Percentiles rank a stretch among this genome's conserved stretches.
phyloP scores from a whole-genome alignment of 1,140 invertebrate species.

The Macrotrachela quadricornifera region DNA sequence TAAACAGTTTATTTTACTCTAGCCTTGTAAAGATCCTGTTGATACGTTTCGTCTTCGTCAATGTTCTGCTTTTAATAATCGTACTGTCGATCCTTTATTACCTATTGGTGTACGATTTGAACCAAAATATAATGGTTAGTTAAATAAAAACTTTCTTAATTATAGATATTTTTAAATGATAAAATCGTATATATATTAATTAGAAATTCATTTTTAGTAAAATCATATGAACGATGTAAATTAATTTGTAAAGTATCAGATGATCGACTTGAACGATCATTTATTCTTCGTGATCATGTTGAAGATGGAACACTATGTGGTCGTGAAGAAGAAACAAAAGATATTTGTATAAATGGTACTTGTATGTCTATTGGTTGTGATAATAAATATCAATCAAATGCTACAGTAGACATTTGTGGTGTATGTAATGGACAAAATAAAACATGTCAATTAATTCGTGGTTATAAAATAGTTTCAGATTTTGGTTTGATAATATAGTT shows the following conservation, averaged over 20 bases:
- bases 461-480: constrained; percentile 32
- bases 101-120: too few species aligned
- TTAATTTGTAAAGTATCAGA: constrained; percentile 3
- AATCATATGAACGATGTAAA: background rate
- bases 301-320: constrained; percentile 8
- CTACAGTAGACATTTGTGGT: constrained; percentile 2
- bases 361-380: constrained; percentile 8
- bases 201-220: background rate
- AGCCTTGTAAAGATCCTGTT: too few species aligned
- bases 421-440: constrained; percentile 5
- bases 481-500: background rate
- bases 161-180: background rate
- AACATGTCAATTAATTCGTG: constrained; percentile 20
- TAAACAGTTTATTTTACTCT: too few species aligned
- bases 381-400: constrained; percentile 2
- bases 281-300: background rate
- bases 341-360: constrained; percentile 9
- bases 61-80: too few species aligned
- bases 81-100: too few species aligned
- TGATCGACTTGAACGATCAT: background rate
- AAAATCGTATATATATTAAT: too few species aligned
- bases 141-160: too few species aligned
- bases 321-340: background rate
- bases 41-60: too few species aligned
- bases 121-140: too few species aligned